Evolutionary conservation across 2,888 invertebrate genomes (phyloP), one percentile per base, ranked within the genome.

Genomic region (Aromia moschata): DNA sequence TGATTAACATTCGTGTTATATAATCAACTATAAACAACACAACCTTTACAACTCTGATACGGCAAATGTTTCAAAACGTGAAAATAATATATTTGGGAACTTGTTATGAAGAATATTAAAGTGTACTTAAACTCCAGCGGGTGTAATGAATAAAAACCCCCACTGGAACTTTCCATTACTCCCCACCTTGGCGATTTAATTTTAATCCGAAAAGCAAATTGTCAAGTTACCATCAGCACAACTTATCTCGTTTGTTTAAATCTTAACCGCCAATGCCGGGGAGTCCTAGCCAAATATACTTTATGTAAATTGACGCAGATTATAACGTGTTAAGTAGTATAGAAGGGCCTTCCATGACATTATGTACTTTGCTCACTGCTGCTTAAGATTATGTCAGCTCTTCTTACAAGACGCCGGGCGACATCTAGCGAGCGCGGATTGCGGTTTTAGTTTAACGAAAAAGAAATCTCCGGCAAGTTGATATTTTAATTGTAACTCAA

Each of bases 371-470:
- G 45, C 20, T 16, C 36, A 12, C 20, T 36, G 53, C 25, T 15
- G 37, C 10, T 20, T 37, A 14, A 54, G 38, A 55, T 55, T 55
- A 55, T 36, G 55, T 55, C 55, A 55, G 25, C 46, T 33, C 55
- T 37, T 45, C 36, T 55, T 36, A 46, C 38, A 16, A 51, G 5
- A 51, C 45, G 20, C 9, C 2, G 10, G 10, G 3, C 33, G 11
- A n/a, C n/a, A n/a, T n/a, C n/a, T n/a, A n/a, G n/a, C 3, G 33
- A 33, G n/a, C 5, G 11, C 2, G 33, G n/a, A 33, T 33, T 10
- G 2, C 2, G 33, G 10, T 33, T 10, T 33, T 7, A 33, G 33
- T 5, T 33, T 7, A 33, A 33, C 33, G n/a, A 2, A 11, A 5
- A 25, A 3, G 25, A 5, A 5, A 7, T 25, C 3, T 3, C 3